Percentiles rank a stretch among this genome's conserved stretches.
Conservation (phyloP, 2,113 vertebrate species). For the Hemiprocne comata region DNA sequence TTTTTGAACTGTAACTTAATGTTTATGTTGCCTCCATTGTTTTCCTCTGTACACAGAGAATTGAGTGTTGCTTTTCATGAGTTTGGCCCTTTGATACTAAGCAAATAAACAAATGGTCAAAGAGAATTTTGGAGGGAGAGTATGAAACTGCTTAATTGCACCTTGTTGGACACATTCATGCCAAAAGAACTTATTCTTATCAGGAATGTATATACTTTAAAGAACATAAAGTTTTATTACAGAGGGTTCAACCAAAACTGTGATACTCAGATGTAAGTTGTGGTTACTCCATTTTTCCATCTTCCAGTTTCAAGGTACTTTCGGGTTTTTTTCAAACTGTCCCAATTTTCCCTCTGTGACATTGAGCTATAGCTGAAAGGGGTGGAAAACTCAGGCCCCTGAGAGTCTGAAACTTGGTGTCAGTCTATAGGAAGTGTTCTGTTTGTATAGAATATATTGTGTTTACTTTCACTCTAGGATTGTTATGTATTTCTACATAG, state of each 20-base stretch:
- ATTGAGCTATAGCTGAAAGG: neutral
- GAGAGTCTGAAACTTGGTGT: neutral
- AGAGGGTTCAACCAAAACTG: neutral
- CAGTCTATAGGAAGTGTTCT: neutral
- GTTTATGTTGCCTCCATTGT: neutral
- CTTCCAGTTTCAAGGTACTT: neutral
- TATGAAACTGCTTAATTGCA: neutral
- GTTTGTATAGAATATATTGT: neutral
- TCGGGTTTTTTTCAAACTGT: neutral
- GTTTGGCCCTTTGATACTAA: neutral
- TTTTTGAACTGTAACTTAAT: neutral
- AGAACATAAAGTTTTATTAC: neutral
- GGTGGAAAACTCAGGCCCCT: neutral
- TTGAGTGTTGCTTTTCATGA: neutral
- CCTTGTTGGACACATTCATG: neutral
- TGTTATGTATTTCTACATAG: neutral
- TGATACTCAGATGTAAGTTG: neutral
- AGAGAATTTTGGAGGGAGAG: neutral
- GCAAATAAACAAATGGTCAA: neutral
- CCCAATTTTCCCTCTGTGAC: neutral
- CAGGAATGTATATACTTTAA: neutral
- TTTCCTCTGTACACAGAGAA: neutral
- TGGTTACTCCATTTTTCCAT: neutral
- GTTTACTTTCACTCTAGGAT: neutral
- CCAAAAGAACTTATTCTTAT: neutral